Base-by-base conservation (phyloP, 2,888 invertebrate genomes). In the Calliphora vomitoria region DNA sequence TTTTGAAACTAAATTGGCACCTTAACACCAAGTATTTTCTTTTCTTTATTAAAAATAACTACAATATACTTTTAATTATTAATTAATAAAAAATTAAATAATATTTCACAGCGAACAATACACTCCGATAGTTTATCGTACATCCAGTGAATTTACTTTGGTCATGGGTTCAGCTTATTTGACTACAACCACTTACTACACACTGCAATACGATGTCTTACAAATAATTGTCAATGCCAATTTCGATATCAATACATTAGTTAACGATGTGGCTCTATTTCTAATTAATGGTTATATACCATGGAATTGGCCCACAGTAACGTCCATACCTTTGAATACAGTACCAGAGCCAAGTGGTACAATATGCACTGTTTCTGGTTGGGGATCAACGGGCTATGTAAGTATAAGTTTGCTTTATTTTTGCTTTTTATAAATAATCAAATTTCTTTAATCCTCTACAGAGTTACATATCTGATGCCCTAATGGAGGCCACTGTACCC, bases 111-210 rank as follows among this genome's bases (percentile, higher is more conserved):
- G 47, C 53, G 90, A 90, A 53, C 71, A 83, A 8, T 50, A 58
- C 8, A 68, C 71, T 0, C 90, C 90, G 3, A 66, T 89, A 55
- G 35, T 64, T 5, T 90, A 83, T 79, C 90, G 91, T 5, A 66
- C 38, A 3, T 82, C 92, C 25, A 85, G 60, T 10, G 89, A 91
- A 20, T 90, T 89, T 41, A 89, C 86, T 5, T 69, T 91, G 15
- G 91, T 92, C 8, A 90, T 92, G 91, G 91, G 92, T 5, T 89
- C 90, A 8, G 71, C 89, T 0, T 89, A 90, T 78, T 86, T 91
- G 0, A 86, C 88, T 10, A 44, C 87, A 18, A 64, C 18, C n/a
- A 89, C 88, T 6, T 62, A 80, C 5, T 78, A 89, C 62, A 90
- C 91, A 2, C 81, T 90, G 18, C 87, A 90, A 38, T 90, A 89